phyloP scores from a whole-genome alignment of 2,113 vertebrate genomes.

The Corythornis vintsioides region DNA sequence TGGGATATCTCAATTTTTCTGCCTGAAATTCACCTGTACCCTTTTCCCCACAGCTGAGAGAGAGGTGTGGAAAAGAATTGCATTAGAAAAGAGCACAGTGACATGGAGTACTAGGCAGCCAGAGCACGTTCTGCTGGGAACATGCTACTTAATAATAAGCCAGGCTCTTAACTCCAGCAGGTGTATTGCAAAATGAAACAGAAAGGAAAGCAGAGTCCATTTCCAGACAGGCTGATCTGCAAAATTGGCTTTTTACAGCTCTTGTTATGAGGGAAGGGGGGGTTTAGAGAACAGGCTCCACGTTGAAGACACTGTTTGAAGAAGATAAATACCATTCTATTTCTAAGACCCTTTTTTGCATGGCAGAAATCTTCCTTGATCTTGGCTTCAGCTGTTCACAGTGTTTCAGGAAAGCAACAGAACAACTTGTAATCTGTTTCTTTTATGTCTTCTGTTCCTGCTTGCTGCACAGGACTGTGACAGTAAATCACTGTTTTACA shows the following conservation, averaged over 20 bases:
- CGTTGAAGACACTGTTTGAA: neutral
- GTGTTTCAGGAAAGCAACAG: neutral
- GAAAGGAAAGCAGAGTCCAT: neutral
- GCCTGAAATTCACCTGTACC: neutral
- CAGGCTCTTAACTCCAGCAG: neutral
- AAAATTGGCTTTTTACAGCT: neutral
- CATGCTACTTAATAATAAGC: neutral
- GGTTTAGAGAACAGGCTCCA: neutral
- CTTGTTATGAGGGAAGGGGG: neutral
- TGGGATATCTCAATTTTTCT: neutral
- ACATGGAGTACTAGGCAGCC: neutral
- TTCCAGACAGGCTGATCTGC: neutral
- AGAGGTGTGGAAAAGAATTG: neutral
- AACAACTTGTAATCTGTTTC: neutral
- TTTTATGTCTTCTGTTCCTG: neutral
- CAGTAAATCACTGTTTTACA: neutral
- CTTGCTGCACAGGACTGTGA: neutral
- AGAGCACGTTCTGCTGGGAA: neutral
- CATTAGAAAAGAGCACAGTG: neutral
- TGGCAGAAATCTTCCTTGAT: conserved; percentile 34
- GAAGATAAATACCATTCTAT: neutral
- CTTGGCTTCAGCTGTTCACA: neutral
- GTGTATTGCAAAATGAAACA: neutral
- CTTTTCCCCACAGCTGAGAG: neutral
- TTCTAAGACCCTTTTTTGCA: neutral